A percentile compares a stretch with the other conserved stretches of the same genome.
Evolutionary conservation across 2,113 vertebrate species (phyloP).

Genomic region (Petrocephalus microphthalmus): DNA sequence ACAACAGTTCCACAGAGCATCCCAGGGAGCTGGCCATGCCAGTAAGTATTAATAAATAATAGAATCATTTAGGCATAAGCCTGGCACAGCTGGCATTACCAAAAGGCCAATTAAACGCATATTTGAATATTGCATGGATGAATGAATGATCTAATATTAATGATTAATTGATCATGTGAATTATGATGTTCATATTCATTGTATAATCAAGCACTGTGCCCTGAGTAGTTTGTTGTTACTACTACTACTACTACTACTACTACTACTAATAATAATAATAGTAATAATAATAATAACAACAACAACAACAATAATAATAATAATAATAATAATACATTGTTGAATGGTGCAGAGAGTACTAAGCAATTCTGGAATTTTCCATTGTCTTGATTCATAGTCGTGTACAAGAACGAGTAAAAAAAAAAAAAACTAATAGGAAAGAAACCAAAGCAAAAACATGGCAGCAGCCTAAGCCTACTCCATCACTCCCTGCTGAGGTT

Average conservation of each 20-base stretch:
- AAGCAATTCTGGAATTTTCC: background rate
- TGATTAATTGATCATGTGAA: conserved; percentile 1
- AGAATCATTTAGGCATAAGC: background rate
- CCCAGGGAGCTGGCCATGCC: background rate
- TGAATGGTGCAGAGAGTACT: background rate
- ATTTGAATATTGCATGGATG: conserved; percentile 6
- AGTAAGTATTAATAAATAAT: background rate
- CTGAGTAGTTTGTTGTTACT: background rate
- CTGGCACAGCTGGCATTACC: conserved; percentile 14
- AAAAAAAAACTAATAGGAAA: background rate
- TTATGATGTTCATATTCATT: background rate
- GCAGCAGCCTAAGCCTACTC: background rate
- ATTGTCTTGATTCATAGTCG: background rate
- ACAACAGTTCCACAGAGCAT: background rate
- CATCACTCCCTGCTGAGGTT: background rate
- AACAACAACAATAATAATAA: background rate
- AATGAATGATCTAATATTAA: conserved; percentile 7
- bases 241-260: background rate
- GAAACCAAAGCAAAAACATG: background rate
- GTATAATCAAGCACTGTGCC: background rate
- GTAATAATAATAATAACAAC: no score
- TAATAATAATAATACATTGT: background rate
- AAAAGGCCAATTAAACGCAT: background rate
- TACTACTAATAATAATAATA: background rate
- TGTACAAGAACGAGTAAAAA: background rate